Evolutionary conservation across 1,140 invertebrate genomes (phyloP), one percentile per base, ranked within the genome.

Genomic region (Globodera ellingtonae): DNA sequence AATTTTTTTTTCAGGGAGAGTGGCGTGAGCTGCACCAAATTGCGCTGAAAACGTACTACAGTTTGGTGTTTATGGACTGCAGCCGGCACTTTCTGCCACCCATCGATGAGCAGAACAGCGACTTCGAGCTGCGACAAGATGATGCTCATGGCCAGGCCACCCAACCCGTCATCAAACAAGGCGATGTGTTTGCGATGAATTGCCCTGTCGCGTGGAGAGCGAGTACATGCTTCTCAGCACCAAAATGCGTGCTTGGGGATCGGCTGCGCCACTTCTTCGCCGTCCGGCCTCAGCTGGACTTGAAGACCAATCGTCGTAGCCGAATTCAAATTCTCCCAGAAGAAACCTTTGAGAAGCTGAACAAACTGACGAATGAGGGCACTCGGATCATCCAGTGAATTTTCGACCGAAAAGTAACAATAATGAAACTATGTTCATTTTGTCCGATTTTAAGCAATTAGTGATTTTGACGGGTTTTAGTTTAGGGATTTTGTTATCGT

Each of bases 1-100:
- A 15, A 79, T n/a, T 79, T 76, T 65, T 24, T 76, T 74, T n/a
- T n/a, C 46, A 79, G 46, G 70, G 46, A 50, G 75, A 80, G 47
- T 69, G 56, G 59, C 48, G 62, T 48, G 46, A 78, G 21, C 48
- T 81, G n/a, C 67, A 66, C 18, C 52, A 69, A 56, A 13, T 50
- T 21, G 79, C 79, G 3, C 18, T 69, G 13, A 81, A 71, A 15
- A 81, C 79, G 10, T 81, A 81, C 52, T 47, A 80, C 35, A 73
- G 71, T 59, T 44, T 81, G 35, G 79, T 80, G 76, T 80, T 78
- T 47, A 77, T 65, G 50, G 79, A 67, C 24, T 47, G 48, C 21
- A 21, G 9, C 15, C 35, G 66, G n/a, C n/a, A 44, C 56, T 7
- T 81, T 78, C 79, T 71, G 15, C 66, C 70, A 24, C n/a, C 72